Percentiles rank a stretch among this genome's conserved stretches.
Evolutionary conservation across 2,113 vertebrate species (phyloP).

Genomic region (Cebus imitator): DNA sequence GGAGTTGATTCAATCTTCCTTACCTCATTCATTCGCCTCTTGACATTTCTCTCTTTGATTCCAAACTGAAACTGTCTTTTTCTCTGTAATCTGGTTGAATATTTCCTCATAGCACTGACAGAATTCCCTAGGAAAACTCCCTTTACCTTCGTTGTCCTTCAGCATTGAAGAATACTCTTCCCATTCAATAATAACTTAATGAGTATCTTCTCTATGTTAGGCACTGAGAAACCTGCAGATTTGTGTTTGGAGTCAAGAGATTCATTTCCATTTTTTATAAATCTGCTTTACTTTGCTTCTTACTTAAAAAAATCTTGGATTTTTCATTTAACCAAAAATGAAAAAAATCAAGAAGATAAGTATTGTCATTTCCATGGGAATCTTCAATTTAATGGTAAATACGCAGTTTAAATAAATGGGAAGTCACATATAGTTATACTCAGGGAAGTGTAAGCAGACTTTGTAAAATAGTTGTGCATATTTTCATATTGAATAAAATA

Average conservation of each 20-base stretch:
- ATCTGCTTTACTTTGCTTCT: neutral
- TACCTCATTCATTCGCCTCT: neutral
- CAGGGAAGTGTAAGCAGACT: slow-evolving; percentile 80
- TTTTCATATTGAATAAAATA: slow-evolving; percentile 83
- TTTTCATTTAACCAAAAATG: neutral
- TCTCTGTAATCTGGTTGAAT: neutral
- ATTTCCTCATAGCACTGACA: neutral
- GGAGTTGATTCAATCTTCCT: neutral
- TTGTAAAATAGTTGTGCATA: slow-evolving; percentile 83
- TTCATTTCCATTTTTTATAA: neutral
- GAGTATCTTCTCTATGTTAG: neutral
- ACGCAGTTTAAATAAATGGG: slow-evolving; percentile 72
- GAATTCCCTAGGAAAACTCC: neutral
- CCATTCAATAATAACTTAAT: neutral
- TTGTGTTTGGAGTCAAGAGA: neutral
- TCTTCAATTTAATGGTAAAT: slow-evolving; percentile 68
- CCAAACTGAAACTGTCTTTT: neutral
- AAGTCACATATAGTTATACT: slow-evolving; percentile 71
- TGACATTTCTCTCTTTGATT: neutral
- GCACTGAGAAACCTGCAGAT: neutral
- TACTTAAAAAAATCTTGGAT: neutral
- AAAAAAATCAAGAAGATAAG: slow-evolving; percentile 64
- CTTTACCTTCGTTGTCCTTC: neutral
- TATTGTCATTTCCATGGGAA: slow-evolving; percentile 64
- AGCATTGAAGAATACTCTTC: neutral